phyloP scores from a whole-genome alignment of 2,113 vertebrate species.

The Saguinus imperator region DNA sequence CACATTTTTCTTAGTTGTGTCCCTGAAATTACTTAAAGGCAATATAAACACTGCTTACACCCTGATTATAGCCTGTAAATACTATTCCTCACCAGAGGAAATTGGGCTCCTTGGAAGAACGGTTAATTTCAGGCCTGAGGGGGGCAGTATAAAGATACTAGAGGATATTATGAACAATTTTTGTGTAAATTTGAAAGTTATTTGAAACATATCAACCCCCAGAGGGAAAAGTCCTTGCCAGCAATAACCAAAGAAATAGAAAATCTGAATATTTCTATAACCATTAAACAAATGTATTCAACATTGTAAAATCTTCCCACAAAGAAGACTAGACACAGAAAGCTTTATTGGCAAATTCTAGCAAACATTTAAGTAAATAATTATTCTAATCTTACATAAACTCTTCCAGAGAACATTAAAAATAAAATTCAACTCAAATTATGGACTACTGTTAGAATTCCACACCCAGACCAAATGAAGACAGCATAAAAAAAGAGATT shows the following conservation, averaged over 20 bases:
- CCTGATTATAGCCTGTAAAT: background rate
- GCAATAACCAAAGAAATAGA: background rate
- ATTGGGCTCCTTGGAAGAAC: background rate
- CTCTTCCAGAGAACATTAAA: background rate
- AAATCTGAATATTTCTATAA: background rate
- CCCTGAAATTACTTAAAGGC: background rate
- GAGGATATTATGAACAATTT: background rate
- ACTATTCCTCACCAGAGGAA: background rate
- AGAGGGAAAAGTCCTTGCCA: background rate
- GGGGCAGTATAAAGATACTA: background rate
- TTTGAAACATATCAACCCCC: background rate
- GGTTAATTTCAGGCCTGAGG: background rate
- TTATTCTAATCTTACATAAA: background rate
- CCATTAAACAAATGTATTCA: slow-evolving; percentile 13
- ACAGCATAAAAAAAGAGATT: background rate
- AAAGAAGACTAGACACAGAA: background rate
- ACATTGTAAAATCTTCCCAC: background rate
- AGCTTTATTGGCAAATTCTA: background rate
- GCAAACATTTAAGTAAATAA: slow-evolving; percentile 10
- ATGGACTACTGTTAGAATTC: background rate
- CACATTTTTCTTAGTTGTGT: background rate
- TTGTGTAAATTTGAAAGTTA: slow-evolving; percentile 5
- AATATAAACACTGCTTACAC: background rate
- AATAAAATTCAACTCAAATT: background rate
- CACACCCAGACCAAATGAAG: slow-evolving; percentile 11